Percentiles rank a stretch among this genome's conserved stretches.
Evolutionary conservation across 35 echinoderm and acorn worm species (phyloP).

Genomic region (Amphiura filiformis): DNA sequence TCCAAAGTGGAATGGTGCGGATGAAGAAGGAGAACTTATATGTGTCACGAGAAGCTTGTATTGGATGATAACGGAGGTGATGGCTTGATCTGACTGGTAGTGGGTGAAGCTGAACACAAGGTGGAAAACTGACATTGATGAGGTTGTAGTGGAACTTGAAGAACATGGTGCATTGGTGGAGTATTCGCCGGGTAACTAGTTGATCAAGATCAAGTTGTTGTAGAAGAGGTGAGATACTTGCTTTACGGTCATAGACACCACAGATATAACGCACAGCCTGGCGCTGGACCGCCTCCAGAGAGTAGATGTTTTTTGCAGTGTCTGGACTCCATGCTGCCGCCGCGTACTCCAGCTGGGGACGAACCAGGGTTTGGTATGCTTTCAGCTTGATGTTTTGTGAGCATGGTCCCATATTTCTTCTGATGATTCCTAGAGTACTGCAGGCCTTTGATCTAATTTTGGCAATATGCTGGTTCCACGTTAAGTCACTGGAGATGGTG

Average conservation of each 20-base stretch:
- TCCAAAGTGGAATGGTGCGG: conserved; percentile 22
- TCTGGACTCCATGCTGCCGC: conserved; percentile 32
- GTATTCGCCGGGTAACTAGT: not conserved
- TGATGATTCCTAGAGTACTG: conserved; percentile 23
- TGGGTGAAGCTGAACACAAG: not conserved
- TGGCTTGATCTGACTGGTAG: not conserved
- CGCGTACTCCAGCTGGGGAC: conserved; percentile 37
- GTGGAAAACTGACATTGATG: conserved; percentile 14
- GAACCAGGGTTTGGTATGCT: conserved; percentile 39
- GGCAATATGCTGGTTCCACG: not conserved
- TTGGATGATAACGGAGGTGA: not conserved
- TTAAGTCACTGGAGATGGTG: conserved; percentile 1
- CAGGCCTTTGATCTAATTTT: conserved; percentile 11
- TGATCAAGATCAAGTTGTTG: not conserved
- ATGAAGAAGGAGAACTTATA: conserved; percentile 17
- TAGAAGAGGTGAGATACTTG: not conserved
- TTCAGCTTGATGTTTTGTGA: not conserved
- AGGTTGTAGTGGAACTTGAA: conserved; percentile 17
- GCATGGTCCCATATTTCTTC: conserved; percentile 30
- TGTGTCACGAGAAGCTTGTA: not conserved
- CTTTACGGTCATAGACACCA: not conserved
- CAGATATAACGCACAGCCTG: conserved; percentile 3
- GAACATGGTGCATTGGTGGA: conserved; percentile 13
- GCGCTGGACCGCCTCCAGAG: conserved; percentile 27
- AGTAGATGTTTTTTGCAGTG: conserved; percentile 19